Evolutionary conservation across 2,113 vertebrate species (phyloP), one percentile per base, ranked within the genome.

Genomic region (Nipponia nippon): DNA sequence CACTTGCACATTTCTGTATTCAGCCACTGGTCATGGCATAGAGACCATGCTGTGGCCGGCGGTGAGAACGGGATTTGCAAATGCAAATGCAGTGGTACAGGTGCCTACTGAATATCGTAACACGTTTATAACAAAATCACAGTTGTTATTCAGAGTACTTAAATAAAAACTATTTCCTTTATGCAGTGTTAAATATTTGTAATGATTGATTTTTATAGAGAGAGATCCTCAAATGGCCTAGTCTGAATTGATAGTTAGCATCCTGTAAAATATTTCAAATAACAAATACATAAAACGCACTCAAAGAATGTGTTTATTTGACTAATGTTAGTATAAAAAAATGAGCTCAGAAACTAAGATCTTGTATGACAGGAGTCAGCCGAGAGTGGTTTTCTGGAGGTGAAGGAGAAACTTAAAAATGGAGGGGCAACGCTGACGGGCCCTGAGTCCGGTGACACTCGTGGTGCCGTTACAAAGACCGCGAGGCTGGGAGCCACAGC

Each of bases 401-500:
- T 53, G 53, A 90, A n/a, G 3, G 1, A 15, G 7, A 84, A 56
- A 38, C 65, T 32, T 75, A 34, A 55, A 70, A 49, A 10, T 11
- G 16, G 21, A 58, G 21, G 0, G 2, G 20, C 58, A 58, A 3
- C 1, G 12, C 55, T 58, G 59, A 52, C 1, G 6, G 34, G 14
- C 16, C 36, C 32, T 0, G 6, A 47, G 30, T 40, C 40, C 3
- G 3, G 56, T 38, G 69, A n/a, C 40, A 40, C 16, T 36, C 0
- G 0, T 27, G 44, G 34, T 53, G 58, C 58, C 5, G 2, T 72
- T 66, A 47, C 5, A 52, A 88, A 61, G 26, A 13, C 59, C 87
- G 47, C 17, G 83, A 80, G 59, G 84, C 40, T 82, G 76, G 27
- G 47, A 90, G 63, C 34, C n/a, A 82, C 29, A 95, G 47, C 88